Percentiles rank a stretch among this genome's conserved stretches.
These are phyloP conservation scores for Aleiodes testaceus DNA, from an alignment of 2,888 invertebrate genomes.

Conservation along the genomic window DNA sequence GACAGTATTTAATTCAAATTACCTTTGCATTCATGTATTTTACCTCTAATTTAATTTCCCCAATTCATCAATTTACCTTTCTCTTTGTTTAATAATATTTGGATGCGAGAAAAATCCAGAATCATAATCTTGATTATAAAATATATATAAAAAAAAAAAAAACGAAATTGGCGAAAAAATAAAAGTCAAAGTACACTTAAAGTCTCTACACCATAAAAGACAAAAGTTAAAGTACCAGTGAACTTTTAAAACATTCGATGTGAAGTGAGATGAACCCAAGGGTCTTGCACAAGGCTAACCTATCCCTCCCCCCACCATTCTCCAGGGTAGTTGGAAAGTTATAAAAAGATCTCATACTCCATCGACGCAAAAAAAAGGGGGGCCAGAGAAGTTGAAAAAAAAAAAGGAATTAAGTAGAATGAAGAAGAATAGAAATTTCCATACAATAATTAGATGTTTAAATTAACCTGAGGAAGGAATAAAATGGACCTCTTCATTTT, in stretches of 20 bases:
- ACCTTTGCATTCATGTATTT: not conserved
- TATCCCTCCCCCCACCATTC: not conserved
- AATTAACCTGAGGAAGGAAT: conserved; percentile 65
- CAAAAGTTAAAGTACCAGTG: conserved; percentile 60
- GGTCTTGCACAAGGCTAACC: conserved; percentile 28
- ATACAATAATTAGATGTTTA: conserved; percentile 68
- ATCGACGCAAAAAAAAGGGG: conserved; percentile 28
- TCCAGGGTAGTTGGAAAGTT: conserved; percentile 60
- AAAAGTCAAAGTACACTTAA: conserved; percentile 4
- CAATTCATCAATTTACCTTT: too few relatives aligned
- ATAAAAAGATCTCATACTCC: conserved; percentile 60
- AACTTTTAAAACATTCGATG: conserved; percentile 66
- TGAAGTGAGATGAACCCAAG: conserved; percentile 55
- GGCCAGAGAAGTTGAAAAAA: conserved; percentile 2
- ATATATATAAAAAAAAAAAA: conserved; percentile 8
- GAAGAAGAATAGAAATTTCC: conserved; percentile 57
- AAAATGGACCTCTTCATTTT: conserved; percentile 59
- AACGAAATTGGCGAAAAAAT: conserved; percentile 7
- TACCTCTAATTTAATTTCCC: too few relatives aligned
- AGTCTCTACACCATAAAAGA: conserved; percentile 48
- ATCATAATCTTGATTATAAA: conserved; percentile 1
- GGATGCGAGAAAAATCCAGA: not conserved
- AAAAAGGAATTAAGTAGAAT: conserved; percentile 36
- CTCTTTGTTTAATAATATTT: too few relatives aligned
- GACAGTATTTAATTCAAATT: not conserved